These are phyloP conservation scores for Idaea dimidiata DNA, from an alignment of 2,888 invertebrate genomes.

Conservation along the genomic window DNA sequence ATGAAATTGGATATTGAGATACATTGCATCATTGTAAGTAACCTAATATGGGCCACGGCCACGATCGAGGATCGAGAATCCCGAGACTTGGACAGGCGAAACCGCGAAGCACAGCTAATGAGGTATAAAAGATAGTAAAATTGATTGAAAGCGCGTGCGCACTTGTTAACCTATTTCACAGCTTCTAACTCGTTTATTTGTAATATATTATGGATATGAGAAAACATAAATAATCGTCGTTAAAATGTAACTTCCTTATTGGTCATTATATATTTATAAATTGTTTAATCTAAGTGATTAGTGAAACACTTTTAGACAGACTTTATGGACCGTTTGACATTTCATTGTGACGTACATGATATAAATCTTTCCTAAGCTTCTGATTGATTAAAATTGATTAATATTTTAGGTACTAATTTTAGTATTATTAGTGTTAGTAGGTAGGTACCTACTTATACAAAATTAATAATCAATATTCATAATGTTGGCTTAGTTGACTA, in stretches of 20 bases:
- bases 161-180: not conserved
- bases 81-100: too few relatives aligned
- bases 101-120: too few relatives aligned
- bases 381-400: not conserved
- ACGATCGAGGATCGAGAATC: too few relatives aligned
- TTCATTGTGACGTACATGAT: not conserved
- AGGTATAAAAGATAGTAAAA: too few relatives aligned
- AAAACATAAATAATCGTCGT: not conserved
- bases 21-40: too few relatives aligned
- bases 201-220: not conserved
- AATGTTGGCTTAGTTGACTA: too few relatives aligned
- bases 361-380: not conserved
- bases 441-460: not conserved
- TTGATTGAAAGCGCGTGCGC: too few relatives aligned
- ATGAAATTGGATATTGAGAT: too few relatives aligned
- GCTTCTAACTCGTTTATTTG: not conserved
- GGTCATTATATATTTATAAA: conserved; percentile 6
- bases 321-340: not conserved
- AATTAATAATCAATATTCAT: too few relatives aligned
- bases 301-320: not conserved
- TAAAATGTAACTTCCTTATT: conserved; percentile 1
- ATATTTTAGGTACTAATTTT: not conserved
- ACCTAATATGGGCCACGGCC: too few relatives aligned
- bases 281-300: not conserved
- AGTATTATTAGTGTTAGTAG: not conserved